Evolutionary conservation across 2,113 vertebrate species (phyloP).

Genomic region (Anseranas semipalmata): DNA sequence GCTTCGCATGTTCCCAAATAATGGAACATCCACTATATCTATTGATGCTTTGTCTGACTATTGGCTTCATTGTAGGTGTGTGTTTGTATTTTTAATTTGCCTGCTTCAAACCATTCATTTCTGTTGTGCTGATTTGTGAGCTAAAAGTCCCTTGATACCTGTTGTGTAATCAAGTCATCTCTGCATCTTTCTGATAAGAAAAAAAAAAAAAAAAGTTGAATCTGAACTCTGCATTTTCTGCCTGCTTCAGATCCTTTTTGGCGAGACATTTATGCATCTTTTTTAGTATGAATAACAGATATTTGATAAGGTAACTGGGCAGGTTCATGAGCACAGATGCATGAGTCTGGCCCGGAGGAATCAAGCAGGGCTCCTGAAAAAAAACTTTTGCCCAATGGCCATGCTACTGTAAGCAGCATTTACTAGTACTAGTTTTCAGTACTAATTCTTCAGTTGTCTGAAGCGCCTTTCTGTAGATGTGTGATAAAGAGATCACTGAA

Average conservation of each 20-base stretch:
- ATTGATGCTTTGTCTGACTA: background rate
- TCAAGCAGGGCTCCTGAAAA: background rate
- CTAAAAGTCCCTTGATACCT: background rate
- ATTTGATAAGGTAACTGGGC: background rate
- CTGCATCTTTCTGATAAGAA: background rate
- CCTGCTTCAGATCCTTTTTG: background rate
- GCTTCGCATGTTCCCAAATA: background rate
- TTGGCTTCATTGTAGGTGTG: background rate
- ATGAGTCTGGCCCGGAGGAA: background rate
- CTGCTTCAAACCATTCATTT: background rate
- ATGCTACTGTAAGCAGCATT: background rate
- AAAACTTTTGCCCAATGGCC: fast-evolving
- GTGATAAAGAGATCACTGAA: background rate
- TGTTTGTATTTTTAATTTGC: background rate
- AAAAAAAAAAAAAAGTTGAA: background rate
- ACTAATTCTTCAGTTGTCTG: background rate
- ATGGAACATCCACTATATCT: background rate
- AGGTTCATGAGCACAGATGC: background rate
- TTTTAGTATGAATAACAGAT: background rate
- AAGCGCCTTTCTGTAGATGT: background rate
- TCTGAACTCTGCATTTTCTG: fast-evolving
- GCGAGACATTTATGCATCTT: background rate
- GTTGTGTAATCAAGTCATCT: background rate
- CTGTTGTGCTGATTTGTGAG: background rate
- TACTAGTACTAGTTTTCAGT: background rate